Evolutionary conservation across 2,888 invertebrate genomes (phyloP), one percentile per base, ranked within the genome.

Genomic region (Clitarchus hookeri): DNA sequence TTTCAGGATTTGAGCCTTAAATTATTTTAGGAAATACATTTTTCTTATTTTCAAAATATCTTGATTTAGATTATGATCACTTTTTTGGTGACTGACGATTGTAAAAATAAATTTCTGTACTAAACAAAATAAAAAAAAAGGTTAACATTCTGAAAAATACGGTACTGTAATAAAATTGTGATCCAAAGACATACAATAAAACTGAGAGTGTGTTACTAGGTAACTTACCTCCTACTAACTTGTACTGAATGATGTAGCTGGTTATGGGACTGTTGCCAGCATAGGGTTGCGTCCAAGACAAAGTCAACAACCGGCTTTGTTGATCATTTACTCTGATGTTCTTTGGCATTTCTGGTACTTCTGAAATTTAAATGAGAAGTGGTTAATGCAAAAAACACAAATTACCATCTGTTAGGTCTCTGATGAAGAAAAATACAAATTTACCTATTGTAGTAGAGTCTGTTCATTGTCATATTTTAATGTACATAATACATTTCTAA

Each of bases 271-370:
- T 97, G 90, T 97, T 97, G 87, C 97, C 97, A 88, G 96, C 96
- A 90, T 97, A 97, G 16, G 97, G 97, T 89, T 96, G 96, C 53
- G 96, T 96, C 98, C 98, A 98, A 0, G 97, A 96, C 89, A 98
- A 93, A 89, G 96, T 96, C 88, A 97, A 95, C 44, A 96, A 95
- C 87, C 97, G 93, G 87, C 97, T 97, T 89, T 96, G 95, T 90
- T 96, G 96, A 88, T 97, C 97, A 90, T 96, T 95, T 85, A 97
- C 95, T 89, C 96, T 94, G 88, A 98, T 95, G 90, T 97, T 97
- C 90, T 96, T 95, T 6, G 98, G 98, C 91, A 96, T 95, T 91
- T 98, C 98, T 0, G 98, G 98, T 80, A 96, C 96, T 93, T 98
- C 95, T 93, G 92, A 88, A 90, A 90, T n/a, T 16, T 65, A 19